Base-by-base conservation (phyloP, 2,888 invertebrate genomes). In the Hemaris fuciformis region DNA sequence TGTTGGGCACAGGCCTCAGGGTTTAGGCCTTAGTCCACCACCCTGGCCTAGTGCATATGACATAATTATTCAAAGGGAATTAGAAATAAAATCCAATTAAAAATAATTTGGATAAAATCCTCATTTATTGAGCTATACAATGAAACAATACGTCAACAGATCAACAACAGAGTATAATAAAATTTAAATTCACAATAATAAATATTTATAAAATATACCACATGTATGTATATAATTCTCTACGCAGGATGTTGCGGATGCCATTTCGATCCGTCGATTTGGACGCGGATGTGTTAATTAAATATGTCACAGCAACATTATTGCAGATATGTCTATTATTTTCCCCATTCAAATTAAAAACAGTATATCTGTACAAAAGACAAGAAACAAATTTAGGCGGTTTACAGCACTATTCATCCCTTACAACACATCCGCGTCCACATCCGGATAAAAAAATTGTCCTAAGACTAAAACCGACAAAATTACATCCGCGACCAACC, bases 161-260 rank as follows among this genome's bases (percentile, higher is more conserved):
- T 87, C 87, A 88, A 87, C 83, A 87, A 82, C 79, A 73, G 73
- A 84, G 78, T 88, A 85, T 85, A 87, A 81, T 85, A 75, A 78
- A 70, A 64, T 53, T 64, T 69, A 66, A 76, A 71, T 79, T 71
- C 76, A 79, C 76, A 83, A 79, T 79, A 83, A 86, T 79, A 80
- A 76, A 77, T 72, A 87, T 84, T 77, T 83, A 74, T 82, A 86
- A 89, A 88, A 88, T 84, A 86, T 85, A 83, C 73, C 73, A 77
- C 78, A 70, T 78, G 72, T 73, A 74, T 66, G 61, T 59, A 69
- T 68, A 68, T 73, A 62, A 69, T 57, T 48, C 38, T 46, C 45
- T 59, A 53, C 48, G n/a, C 8, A 13, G 23, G 31, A 59, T 53
- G 25, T 42, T 15, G 42, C 38, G 53, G 53, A 41, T 22, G 41